Evolutionary conservation across 2,797 vertebrate genomes (phyloP).

Genomic region (Hemibagrus guttatus): DNA sequence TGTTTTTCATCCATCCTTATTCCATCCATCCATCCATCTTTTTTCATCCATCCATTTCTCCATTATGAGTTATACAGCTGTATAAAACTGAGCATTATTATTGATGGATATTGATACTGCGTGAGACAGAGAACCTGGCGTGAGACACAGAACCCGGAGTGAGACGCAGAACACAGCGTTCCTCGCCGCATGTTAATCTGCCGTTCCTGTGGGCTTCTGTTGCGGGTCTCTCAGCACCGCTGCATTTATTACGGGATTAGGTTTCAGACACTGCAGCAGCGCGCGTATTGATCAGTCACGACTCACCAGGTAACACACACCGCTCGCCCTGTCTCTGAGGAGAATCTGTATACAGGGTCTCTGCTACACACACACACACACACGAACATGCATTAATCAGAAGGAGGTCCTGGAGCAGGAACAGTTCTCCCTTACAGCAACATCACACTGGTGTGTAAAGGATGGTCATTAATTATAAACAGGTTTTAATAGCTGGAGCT

Average conservation of each 20-base stretch:
- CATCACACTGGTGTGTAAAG: not conserved
- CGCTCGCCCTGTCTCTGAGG: not conserved
- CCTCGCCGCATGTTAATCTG: too few species aligned
- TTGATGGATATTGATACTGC: too few species aligned
- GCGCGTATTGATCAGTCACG: slow-evolving; percentile 27
- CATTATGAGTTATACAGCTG: not conserved
- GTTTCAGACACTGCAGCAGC: slow-evolving; percentile 31
- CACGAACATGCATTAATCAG: slow-evolving; percentile 14
- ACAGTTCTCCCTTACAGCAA: not conserved
- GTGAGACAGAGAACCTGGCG: not conserved
- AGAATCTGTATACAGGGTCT: slow-evolving; percentile 19
- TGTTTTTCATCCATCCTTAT: too few species aligned
- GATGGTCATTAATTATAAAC: not conserved
- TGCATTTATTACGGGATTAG: slow-evolving; percentile 16
- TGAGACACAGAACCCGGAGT: not conserved
- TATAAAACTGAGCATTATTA: not conserved
- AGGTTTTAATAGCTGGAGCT: not conserved
- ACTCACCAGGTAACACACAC: slow-evolving; percentile 22
- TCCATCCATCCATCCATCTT: too few species aligned
- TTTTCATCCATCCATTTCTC: not conserved
- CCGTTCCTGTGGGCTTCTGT: not conserved
- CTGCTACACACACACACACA: not conserved
- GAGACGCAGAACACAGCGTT: too few species aligned
- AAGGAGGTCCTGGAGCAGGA: not conserved
- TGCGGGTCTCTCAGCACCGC: not conserved